phyloP scores from a whole-genome alignment of 2,113 vertebrate genomes.

The Datnioides undecimradiatus region DNA sequence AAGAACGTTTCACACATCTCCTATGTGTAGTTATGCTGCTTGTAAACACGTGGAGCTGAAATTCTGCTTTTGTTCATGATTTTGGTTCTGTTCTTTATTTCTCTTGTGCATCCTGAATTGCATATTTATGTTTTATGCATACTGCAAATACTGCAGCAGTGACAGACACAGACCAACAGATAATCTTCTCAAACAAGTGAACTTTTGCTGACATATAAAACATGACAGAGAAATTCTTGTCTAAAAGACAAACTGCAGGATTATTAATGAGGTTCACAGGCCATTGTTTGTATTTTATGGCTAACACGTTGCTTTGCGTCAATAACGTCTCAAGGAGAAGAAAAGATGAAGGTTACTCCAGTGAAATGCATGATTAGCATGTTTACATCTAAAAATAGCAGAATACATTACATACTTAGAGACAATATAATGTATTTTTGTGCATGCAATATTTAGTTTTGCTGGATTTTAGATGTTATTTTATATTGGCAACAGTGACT shows the following conservation, averaged over 20 bases:
- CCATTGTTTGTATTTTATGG: slow-evolving; percentile 2
- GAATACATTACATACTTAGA: not conserved
- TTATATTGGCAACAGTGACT: too few species aligned
- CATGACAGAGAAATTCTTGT: not conserved
- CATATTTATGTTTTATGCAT: not conserved
- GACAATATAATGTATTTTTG: not conserved
- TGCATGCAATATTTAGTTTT: slow-evolving; percentile 5
- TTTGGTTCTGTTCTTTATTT: not conserved
- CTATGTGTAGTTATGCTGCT: not conserved
- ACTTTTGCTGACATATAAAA: not conserved
- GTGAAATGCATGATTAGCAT: not conserved
- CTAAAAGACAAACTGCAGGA: not conserved
- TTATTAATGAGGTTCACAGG: slow-evolving; percentile 12
- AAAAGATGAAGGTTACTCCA: not conserved
- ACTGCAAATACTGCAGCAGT: not conserved
- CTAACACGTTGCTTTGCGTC: not conserved
- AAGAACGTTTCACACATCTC: not conserved
- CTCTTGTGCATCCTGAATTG: not conserved
- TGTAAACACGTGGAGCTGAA: not conserved
- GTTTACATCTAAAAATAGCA: not conserved
- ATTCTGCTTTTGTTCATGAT: not conserved
- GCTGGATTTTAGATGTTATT: not conserved
- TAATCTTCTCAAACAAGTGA: slow-evolving; percentile 1
- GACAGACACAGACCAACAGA: not conserved
- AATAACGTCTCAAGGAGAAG: not conserved